Conservation (phyloP, 2,113 vertebrate species). For the Brachyhypopomus gauderio region DNA sequence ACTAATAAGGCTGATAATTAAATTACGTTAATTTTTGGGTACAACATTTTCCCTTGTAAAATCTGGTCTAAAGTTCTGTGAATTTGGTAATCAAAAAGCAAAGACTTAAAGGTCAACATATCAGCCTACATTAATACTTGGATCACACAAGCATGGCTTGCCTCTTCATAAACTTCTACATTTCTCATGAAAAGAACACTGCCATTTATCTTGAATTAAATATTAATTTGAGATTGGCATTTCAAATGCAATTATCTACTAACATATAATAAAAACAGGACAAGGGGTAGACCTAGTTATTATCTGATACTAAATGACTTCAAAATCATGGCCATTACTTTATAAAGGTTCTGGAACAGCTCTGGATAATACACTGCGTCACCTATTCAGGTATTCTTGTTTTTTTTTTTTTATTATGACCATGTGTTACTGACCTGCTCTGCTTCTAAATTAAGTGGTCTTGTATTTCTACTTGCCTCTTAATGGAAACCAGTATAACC, state of each 20-base stretch:
- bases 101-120: not conserved
- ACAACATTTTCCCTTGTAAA: not conserved
- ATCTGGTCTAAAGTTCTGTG: not conserved
- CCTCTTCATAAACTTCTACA: not conserved
- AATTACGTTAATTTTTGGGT: conserved; percentile 31
- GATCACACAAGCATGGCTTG: not conserved
- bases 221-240: conserved; percentile 44
- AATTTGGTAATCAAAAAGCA: conserved; percentile 13
- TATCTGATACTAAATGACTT: conserved; percentile 9
- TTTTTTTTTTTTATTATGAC: conserved; percentile 26
- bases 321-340: conserved; percentile 11
- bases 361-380: not conserved
- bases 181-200: conserved; percentile 1
- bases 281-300: not conserved
- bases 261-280: conserved; percentile 30
- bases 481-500: not conserved
- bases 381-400: conserved; percentile 4
- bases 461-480: conserved; percentile 12
- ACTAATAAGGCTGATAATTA: conserved; percentile 48
- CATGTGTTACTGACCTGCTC: not conserved
- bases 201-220: conserved; percentile 6
- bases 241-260: conserved; percentile 43
- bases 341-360: conserved; percentile 12
- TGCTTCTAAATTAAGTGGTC: conserved; percentile 21
- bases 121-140: not conserved